Evolutionary conservation across 1,140 invertebrate species (phyloP).

Genomic region (Sminthurinus signatus): DNA sequence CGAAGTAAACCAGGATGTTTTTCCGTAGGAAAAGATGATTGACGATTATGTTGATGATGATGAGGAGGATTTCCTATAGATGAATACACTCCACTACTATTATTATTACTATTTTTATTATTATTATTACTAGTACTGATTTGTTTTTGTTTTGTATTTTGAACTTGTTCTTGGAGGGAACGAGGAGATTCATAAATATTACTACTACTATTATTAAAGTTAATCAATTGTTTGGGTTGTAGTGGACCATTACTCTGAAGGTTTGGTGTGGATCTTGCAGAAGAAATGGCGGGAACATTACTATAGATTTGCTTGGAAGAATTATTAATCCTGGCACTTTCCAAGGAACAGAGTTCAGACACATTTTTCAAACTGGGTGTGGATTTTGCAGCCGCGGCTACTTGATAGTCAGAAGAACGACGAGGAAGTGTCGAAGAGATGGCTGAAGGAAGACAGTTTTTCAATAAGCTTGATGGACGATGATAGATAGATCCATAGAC

Average conservation of each 20-base stretch:
- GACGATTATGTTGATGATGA: neutral
- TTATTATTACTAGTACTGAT: neutral
- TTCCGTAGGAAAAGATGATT: neutral
- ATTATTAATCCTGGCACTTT: neutral
- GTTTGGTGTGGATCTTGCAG: conserved; percentile 52
- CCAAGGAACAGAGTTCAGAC: neutral
- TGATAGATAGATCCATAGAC: neutral
- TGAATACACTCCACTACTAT: too few species aligned
- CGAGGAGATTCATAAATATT: neutral
- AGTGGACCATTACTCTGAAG: conserved; percentile 45
- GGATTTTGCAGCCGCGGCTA: conserved; percentile 19
- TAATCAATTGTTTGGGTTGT: conserved; percentile 38
- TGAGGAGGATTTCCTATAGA: neutral
- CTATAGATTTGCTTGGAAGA: conserved; percentile 14
- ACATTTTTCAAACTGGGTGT: conserved; percentile 33
- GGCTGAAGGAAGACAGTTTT: neutral
- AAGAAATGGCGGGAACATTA: conserved; percentile 25
- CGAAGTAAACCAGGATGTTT: conserved; percentile 12
- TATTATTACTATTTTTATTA: too few species aligned
- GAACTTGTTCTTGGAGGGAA: too few species aligned
- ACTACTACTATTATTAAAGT: conserved; percentile 12
- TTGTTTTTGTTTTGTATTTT: too few species aligned
- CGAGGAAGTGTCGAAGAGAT: conserved; percentile 19
- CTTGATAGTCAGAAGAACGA: conserved; percentile 6
- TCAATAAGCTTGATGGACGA: neutral